Evolutionary conservation across 2,113 vertebrate species (phyloP).

Genomic region (Chionis minor): DNA sequence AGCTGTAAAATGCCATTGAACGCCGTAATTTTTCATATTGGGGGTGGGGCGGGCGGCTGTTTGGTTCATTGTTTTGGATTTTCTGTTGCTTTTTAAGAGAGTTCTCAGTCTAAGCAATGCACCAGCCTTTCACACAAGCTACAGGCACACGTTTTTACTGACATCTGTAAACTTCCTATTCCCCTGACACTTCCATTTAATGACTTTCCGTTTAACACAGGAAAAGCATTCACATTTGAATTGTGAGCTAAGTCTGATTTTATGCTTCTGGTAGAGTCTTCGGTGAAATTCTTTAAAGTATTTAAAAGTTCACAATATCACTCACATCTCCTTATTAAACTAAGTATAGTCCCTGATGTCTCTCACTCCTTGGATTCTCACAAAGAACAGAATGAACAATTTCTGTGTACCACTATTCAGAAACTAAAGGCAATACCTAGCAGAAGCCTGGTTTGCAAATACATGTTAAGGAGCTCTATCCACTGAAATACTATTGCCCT

Average conservation of each 20-base stretch:
- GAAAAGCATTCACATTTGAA: not conserved
- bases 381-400: not conserved
- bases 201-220: not conserved
- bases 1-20: not conserved
- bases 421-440: not conserved
- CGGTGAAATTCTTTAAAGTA: not conserved
- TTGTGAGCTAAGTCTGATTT: not conserved
- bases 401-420: not conserved
- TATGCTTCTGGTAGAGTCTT: not conserved
- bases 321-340: not conserved
- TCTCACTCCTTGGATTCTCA: not conserved
- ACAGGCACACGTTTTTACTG: not conserved
- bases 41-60: not conserved
- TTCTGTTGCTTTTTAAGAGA: not conserved
- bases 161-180: not conserved
- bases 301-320: not conserved
- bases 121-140: not conserved
- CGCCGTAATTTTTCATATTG: not conserved
- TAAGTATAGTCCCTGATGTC: not conserved
- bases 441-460: not conserved
- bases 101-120: not conserved
- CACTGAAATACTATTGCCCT: not conserved
- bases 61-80: not conserved
- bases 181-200: not conserved
- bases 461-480: not conserved